Evolutionary conservation across 2,888 invertebrate genomes (phyloP), one percentile per base, ranked within the genome.

Genomic region (Drosophila aldrichi): DNA sequence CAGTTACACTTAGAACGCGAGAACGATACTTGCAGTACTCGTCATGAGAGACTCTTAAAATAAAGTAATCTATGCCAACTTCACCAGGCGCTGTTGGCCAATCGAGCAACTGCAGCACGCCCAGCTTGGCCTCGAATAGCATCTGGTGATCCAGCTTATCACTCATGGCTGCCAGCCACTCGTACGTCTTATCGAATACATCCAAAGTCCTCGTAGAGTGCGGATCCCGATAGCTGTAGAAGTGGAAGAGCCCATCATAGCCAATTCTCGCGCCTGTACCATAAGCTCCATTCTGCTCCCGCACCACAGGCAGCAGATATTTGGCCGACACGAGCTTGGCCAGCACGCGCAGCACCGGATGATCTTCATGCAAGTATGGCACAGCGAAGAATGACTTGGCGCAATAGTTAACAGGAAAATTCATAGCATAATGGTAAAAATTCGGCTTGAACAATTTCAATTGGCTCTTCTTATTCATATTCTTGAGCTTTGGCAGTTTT

Each of bases 281-380:
- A 92, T 98, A 99, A 0, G 98, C 98, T 0, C 98, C 98, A 71
- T 98, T 97, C 89, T 97, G 97, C 92, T 98, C 98, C 66, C 98
- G 94, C 1, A 97, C 94, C 74, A 97, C 96, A 0, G 97, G 96
- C 91, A 97, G 96, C 3, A 98, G 93, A 91, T 97, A 98, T 91
- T 97, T 96, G 0, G 96, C 95, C 0, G 96, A 95, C 36, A 98
- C 87, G 51, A 98, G 93, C 88, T 96, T 95, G 0, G 97, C 95
- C 2, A 98, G 92, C 0, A 98, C 95, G 52, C 95, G 93, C 25
- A 98, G 92, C 74, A 95, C 94, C 0, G 97, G 95, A 91, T 95
- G 97, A 92, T 98, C 97, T 0, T 95, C 94, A 91, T 97, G 95
- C 0, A 95, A 94, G 88, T 96, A 98, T 0, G 97, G 96, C 0